These are phyloP conservation scores for Melanchra persicariae DNA, from an alignment of 2,888 invertebrate species.

Conservation along the genomic window DNA sequence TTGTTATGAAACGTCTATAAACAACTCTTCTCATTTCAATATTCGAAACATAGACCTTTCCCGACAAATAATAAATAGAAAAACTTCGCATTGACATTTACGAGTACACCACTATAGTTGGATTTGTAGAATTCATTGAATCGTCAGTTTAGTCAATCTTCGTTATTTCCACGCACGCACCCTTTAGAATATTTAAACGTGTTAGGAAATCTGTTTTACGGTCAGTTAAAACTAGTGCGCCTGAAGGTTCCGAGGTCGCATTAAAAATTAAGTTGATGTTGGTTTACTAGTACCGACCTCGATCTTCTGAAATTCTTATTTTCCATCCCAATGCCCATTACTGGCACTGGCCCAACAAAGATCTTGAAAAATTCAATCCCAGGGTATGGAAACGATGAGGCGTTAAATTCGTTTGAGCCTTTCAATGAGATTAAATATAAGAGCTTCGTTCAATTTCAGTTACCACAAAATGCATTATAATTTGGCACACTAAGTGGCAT, in stretches of 20 bases:
- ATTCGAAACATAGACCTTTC: not conserved
- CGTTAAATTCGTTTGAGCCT: constrained; percentile 43
- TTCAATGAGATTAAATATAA: constrained; percentile 35
- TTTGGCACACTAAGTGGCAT: constrained; percentile 16
- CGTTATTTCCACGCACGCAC: constrained; percentile 34
- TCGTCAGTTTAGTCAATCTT: constrained; percentile 36
- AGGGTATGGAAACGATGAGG: constrained; percentile 40
- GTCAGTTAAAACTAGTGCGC: constrained; percentile 26
- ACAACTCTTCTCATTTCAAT: not conserved
- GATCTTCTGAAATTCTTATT: constrained; percentile 53
- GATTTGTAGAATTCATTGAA: constrained; percentile 37
- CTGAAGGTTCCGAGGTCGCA: constrained; percentile 34
- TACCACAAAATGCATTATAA: constrained; percentile 30
- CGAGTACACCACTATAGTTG: not conserved
- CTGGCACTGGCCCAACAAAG: constrained; percentile 68
- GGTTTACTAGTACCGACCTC: constrained; percentile 36
- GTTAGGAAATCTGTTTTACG: constrained; percentile 47
- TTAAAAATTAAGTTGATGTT: constrained; percentile 49
- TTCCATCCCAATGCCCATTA: constrained; percentile 50
- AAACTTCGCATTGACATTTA: constrained; percentile 6
- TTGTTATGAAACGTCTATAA: not conserved
- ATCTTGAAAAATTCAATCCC: constrained; percentile 68
- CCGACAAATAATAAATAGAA: constrained; percentile 20
- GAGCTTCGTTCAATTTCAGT: not conserved
- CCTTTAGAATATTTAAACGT: constrained; percentile 54